Evolutionary conservation across 2,797 vertebrate species (phyloP).

Genomic region (Calcarius lapponicus): DNA sequence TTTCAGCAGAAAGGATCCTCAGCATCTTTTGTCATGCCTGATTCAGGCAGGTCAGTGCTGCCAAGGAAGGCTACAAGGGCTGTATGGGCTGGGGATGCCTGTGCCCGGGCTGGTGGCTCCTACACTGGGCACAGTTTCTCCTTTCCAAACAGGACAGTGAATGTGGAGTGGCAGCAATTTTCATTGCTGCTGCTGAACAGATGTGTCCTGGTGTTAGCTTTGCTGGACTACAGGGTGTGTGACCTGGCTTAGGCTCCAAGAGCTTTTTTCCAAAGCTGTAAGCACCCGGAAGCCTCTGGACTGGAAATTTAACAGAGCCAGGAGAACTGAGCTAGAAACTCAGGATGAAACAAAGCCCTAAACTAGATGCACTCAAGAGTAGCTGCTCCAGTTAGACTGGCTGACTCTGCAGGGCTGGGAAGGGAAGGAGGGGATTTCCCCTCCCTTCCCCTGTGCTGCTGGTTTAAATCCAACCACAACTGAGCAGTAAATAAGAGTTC

Average conservation of each 20-base stretch:
- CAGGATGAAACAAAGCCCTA: not conserved
- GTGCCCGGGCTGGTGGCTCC: not conserved
- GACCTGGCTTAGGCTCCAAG: not conserved
- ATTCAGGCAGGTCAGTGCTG: not conserved
- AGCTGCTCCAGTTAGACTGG: conserved; percentile 38
- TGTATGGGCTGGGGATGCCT: not conserved
- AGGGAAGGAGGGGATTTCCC: conserved; percentile 50
- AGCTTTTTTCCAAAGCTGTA: not conserved
- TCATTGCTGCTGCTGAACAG: not conserved
- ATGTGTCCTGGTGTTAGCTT: not conserved
- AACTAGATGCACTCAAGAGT: not conserved
- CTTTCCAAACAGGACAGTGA: not conserved
- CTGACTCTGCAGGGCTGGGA: not conserved
- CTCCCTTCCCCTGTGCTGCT: not conserved
- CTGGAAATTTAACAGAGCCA: not conserved
- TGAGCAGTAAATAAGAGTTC: conserved; percentile 24
- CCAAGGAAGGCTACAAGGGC: fast-evolving
- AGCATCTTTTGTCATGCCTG: not conserved
- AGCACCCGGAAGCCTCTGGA: not conserved
- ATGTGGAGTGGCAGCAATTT: not conserved
- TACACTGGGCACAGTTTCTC: not conserved
- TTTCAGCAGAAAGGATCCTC: not conserved
- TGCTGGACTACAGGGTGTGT: not conserved
- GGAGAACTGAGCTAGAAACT: not conserved
- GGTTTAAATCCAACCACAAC: conserved; percentile 48